Conservation (phyloP, 2,797 vertebrate species). For the Cuculus canorus region DNA sequence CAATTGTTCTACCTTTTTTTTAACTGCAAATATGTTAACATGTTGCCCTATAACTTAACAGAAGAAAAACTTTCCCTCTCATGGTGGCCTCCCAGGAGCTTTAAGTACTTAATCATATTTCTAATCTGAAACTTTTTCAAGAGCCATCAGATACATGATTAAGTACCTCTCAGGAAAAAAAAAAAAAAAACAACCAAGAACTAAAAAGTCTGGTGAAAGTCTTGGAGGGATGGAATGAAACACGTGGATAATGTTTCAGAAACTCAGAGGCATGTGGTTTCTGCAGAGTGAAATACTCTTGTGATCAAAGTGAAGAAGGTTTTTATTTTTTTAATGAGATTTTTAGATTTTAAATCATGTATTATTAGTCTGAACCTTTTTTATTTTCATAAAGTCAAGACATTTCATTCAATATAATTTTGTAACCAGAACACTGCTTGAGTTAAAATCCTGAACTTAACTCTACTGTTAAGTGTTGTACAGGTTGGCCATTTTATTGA, state of each 20-base stretch:
- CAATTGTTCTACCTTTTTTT: background rate
- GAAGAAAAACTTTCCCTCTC: background rate
- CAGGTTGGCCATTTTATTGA: background rate
- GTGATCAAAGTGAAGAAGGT: conserved; percentile 26
- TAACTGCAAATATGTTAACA: background rate
- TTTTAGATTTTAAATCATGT: conserved; percentile 21
- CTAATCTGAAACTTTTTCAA: background rate
- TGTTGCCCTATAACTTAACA: background rate
- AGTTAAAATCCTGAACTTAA: conserved; percentile 27
- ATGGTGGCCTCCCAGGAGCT: background rate
- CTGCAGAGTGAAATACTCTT: background rate
- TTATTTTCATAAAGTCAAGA: conserved; percentile 17
- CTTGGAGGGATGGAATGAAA: conserved; percentile 1
- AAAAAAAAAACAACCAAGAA: background rate
- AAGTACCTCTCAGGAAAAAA: background rate
- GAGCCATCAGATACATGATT: background rate
- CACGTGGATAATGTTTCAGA: conserved; percentile 7
- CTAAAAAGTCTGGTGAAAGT: background rate
- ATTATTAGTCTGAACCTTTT: conserved; percentile 1
- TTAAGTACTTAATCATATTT: background rate
- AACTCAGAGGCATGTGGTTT: conserved; percentile 45
- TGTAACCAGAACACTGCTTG: conserved; percentile 8
- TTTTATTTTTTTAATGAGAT: background rate
- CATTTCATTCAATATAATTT: background rate
- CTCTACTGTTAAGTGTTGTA: background rate